Percentiles rank a stretch among this genome's conserved stretches.
Conservation (phyloP, 1,140 invertebrate species). For the Doryteuthis pealeii region DNA sequence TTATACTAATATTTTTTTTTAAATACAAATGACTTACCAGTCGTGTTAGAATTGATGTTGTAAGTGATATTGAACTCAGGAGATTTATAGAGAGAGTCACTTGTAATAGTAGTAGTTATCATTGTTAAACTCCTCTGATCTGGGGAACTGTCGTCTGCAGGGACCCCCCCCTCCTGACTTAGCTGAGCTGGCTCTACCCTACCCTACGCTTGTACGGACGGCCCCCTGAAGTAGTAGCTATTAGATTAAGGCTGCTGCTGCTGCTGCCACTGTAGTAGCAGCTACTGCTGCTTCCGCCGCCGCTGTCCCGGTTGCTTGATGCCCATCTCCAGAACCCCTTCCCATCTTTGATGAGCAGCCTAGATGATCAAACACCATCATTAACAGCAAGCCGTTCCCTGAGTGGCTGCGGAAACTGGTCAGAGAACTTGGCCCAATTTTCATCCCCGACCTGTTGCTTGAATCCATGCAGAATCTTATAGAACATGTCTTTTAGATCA, state of each 20-base stretch:
- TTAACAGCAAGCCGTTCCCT: slow-evolving; percentile 75
- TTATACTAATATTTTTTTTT: no score
- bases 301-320: slow-evolving; percentile 2
- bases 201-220: slow-evolving; percentile 7
- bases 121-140: not conserved
- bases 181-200: slow-evolving; percentile 11
- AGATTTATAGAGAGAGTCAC: no score
- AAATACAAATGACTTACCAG: no score
- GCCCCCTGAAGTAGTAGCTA: slow-evolving; percentile 6
- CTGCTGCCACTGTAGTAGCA: not conserved
- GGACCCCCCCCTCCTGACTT: slow-evolving; percentile 15
- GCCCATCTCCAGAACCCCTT: slow-evolving; percentile 8
- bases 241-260: not conserved
- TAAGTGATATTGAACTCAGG: no score
- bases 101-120: no score
- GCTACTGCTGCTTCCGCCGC: not conserved
- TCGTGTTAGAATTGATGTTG: no score
- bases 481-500: slow-evolving; percentile 97
- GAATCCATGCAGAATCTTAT: slow-evolving; percentile 96
- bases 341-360: slow-evolving; percentile 9
- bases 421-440: slow-evolving; percentile 94
- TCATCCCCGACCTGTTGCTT: slow-evolving; percentile 96
- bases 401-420: slow-evolving; percentile 91
- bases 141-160: slow-evolving; percentile 12
- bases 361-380: slow-evolving; percentile 57